Conservation (phyloP, 2,888 invertebrate species). For the Aphidoletes aphidimyza region DNA sequence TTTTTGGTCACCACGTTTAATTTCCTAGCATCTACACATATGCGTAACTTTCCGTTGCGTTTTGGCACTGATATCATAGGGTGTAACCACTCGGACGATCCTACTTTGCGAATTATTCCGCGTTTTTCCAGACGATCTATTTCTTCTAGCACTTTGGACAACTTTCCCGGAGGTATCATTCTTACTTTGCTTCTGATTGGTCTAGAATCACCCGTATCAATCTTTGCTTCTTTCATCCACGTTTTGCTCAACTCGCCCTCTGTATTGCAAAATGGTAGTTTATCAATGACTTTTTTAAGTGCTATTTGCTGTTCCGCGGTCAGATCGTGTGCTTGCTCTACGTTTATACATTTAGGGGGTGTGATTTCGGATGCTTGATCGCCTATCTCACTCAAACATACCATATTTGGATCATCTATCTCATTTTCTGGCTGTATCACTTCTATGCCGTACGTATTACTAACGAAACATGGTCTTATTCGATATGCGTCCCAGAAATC, state of each 20-base stretch:
- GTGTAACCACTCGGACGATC: too few relatives aligned
- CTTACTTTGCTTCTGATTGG: too few relatives aligned
- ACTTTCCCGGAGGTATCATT: background rate
- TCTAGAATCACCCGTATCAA: too few relatives aligned
- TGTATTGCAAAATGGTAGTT: background rate
- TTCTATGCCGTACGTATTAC: too few relatives aligned
- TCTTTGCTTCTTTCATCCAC: background rate
- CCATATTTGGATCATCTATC: too few relatives aligned
- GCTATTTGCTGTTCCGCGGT: background rate
- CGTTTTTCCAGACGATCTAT: conserved; percentile 37
- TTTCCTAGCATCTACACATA: background rate
- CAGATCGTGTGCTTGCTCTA: background rate
- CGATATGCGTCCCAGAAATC: too few relatives aligned
- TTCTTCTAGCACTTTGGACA: background rate
- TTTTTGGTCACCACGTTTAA: background rate
- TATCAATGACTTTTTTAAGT: background rate
- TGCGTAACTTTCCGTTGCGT: background rate
- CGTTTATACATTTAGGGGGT: background rate
- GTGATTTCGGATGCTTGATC: too few relatives aligned
- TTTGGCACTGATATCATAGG: background rate
- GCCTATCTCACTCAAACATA: too few relatives aligned
- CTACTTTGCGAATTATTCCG: background rate
- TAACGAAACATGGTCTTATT: too few relatives aligned
- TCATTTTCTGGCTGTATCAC: too few relatives aligned
- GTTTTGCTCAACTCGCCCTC: conserved; percentile 15